phyloP scores from a whole-genome alignment of 1,140 invertebrate species.

The Chlorops oryzae region DNA sequence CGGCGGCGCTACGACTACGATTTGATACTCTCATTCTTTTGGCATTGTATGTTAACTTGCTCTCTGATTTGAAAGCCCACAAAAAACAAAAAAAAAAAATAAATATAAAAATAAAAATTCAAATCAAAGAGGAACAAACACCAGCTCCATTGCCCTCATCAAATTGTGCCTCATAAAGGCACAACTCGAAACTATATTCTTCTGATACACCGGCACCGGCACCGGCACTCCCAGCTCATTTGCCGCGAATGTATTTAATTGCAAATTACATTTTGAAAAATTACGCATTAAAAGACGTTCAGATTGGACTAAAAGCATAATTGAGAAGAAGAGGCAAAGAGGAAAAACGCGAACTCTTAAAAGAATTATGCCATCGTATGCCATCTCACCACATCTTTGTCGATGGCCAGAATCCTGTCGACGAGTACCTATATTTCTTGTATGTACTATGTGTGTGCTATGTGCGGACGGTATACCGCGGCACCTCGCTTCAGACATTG shows the following conservation, averaged over 20 bases:
- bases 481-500: neutral
- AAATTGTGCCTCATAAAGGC: neutral
- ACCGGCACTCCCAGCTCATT: neutral
- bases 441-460: neutral
- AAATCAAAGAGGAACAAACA: neutral
- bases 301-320: neutral
- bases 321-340: neutral
- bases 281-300: slow-evolving; percentile 36
- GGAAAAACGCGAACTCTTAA: neutral
- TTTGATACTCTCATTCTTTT: no score
- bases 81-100: no score
- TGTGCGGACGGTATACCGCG: neutral
- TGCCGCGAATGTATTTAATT: slow-evolving; percentile 30
- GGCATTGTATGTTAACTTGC: no score
- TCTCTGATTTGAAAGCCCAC: no score
- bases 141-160: neutral
- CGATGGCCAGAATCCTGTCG: neutral
- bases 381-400: no score
- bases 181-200: neutral
- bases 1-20: no score
- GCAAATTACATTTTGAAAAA: slow-evolving; percentile 46
- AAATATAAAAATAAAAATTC: neutral
- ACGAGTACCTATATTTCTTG: neutral
- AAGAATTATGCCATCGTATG: no score
- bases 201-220: neutral